Percentiles rank a stretch among this genome's conserved stretches.
These are phyloP conservation scores for Knipowitschia caucasica DNA, from an alignment of 2,797 vertebrate genomes.

Conservation along the genomic window DNA sequence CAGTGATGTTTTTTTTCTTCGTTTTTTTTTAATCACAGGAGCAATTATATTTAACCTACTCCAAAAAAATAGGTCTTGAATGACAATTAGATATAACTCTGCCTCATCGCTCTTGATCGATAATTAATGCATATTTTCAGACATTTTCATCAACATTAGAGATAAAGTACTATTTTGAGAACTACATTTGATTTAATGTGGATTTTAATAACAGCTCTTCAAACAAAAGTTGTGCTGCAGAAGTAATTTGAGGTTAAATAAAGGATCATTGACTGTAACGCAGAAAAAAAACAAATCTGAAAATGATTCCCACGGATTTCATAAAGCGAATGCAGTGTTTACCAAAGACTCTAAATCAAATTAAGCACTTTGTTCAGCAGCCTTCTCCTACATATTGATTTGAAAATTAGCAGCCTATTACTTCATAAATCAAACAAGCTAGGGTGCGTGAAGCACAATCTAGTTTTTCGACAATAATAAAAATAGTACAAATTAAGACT, in stretches of 20 bases:
- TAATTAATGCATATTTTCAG: no score
- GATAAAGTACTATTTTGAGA: not conserved
- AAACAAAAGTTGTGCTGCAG: not conserved
- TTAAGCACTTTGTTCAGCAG: not conserved
- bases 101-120: no score
- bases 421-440: not conserved
- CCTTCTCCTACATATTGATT: not conserved
- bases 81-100: no score
- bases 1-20: no score
- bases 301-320: not conserved
- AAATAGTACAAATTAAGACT: no score
- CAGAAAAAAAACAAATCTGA: not conserved
- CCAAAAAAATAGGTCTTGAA: no score
- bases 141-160: not conserved
- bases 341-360: not conserved
- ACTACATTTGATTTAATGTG: no score
- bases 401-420: not conserved
- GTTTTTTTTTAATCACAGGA: no score
- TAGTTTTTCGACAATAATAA: no score
- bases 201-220: not conserved
- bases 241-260: constrained; percentile 3
- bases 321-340: not conserved
- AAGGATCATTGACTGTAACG: not conserved
- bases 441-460: no score
- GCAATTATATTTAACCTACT: no score